phyloP scores from a whole-genome alignment of 2,888 invertebrate species.

The Lordiphosa fenestrarum region DNA sequence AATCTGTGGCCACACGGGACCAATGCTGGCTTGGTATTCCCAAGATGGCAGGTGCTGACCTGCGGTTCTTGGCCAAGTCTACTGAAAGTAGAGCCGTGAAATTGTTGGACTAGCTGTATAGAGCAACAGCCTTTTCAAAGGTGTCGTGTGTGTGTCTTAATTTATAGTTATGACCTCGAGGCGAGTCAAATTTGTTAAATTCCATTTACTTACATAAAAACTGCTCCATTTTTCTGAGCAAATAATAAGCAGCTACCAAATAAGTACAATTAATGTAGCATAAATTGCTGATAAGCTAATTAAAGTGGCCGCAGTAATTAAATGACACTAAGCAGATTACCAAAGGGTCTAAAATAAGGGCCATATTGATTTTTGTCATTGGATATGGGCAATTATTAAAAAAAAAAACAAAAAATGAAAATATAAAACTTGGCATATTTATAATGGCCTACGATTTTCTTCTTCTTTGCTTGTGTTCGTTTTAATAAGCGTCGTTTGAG shows the following conservation, averaged over 20 bases:
- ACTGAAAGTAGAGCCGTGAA: too few relatives aligned
- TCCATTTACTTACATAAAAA: constrained; percentile 1
- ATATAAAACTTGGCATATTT: constrained; percentile 14
- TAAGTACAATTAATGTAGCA: constrained; percentile 50
- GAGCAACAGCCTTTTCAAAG: too few relatives aligned
- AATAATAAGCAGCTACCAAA: background rate
- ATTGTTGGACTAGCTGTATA: too few relatives aligned
- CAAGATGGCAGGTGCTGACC: too few relatives aligned
- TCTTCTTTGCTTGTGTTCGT: constrained; percentile 12
- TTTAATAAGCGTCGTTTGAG: constrained; percentile 52
- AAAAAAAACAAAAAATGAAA: background rate
- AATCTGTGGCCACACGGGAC: too few relatives aligned
- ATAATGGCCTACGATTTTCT: background rate
- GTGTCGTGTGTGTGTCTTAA: too few relatives aligned
- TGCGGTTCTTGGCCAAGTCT: too few relatives aligned
- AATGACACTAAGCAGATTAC: constrained; percentile 52
- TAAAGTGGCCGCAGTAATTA: constrained; percentile 41
- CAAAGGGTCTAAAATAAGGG: constrained; percentile 1
- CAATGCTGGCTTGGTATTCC: too few relatives aligned
- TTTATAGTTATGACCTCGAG: too few relatives aligned
- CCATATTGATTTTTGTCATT: constrained; percentile 38
- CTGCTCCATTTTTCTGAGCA: too few relatives aligned
- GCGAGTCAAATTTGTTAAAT: background rate
- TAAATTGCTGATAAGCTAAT: constrained; percentile 56
- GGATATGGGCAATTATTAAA: constrained; percentile 34